Evolutionary conservation across 2,113 vertebrate genomes (phyloP).

Genomic region (Capreolus pygargus): DNA sequence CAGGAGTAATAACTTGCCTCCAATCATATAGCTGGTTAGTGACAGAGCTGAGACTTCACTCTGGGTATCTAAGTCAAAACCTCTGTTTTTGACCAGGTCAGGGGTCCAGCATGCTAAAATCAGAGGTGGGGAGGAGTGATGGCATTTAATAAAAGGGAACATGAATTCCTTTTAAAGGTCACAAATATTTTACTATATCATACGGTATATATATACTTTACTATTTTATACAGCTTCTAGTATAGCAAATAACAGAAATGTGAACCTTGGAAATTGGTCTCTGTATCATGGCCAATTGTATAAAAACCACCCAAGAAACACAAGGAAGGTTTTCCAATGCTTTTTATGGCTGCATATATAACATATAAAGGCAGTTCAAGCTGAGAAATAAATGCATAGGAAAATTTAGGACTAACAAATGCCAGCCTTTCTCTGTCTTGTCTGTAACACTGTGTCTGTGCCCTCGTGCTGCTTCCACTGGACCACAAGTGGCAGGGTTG

Average conservation of each 20-base stretch:
- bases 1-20: background rate
- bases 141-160: background rate
- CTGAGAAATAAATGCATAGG: background rate
- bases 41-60: background rate
- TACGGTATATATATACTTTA: background rate
- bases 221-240: background rate
- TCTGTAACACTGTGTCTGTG: rapidly evolving
- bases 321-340: background rate
- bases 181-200: background rate
- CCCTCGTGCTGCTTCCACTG: rapidly evolving
- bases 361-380: background rate
- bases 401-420: background rate
- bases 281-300: background rate
- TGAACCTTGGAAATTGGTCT: background rate
- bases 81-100: background rate
- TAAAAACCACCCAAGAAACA: background rate
- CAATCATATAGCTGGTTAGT: background rate
- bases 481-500: background rate
- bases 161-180: background rate
- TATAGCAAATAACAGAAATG: background rate
- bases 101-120: background rate
- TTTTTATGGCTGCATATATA: background rate
- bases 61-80: background rate
- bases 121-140: background rate
- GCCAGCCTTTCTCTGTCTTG: background rate